Evolutionary conservation across 1,140 invertebrate genomes (phyloP).

Genomic region (Wasmannia auropunctata): DNA sequence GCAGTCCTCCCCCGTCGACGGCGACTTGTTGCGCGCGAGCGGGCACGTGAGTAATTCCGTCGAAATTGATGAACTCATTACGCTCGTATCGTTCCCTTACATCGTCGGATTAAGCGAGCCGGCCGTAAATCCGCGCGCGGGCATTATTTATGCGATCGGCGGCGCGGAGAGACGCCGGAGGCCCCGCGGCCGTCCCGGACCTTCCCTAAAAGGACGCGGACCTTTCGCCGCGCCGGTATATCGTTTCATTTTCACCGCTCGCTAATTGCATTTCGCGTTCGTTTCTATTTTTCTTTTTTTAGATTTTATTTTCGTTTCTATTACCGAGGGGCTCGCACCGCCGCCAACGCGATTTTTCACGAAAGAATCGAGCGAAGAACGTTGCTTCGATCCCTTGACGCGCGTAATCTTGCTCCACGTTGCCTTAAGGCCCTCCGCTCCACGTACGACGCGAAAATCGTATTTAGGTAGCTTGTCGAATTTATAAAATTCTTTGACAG

Average conservation of each 20-base stretch:
- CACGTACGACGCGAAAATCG: not conserved
- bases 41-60: conserved; percentile 56
- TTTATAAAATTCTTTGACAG: not conserved
- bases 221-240: not conserved
- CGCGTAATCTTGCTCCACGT: not conserved
- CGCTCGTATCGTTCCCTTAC: conserved; percentile 41
- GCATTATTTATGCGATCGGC: conserved; percentile 53
- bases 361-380: too few relatives aligned
- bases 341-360: not conserved
- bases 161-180: not conserved
- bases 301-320: conserved; percentile 15
- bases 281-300: conserved; percentile 22
- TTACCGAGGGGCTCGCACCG: not conserved
- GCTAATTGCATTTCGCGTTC: conserved; percentile 56
- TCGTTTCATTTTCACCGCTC: conserved; percentile 60
- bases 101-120: conserved; percentile 56
- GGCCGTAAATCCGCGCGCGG: conserved; percentile 42
- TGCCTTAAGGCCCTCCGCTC: not conserved
- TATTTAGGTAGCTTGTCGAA: not conserved
- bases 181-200: conserved; percentile 10
- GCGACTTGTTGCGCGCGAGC: conserved; percentile 67
- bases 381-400: not conserved
- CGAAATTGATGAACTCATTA: conserved; percentile 70
- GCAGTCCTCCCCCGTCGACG: conserved; percentile 32
- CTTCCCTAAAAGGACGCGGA: conserved; percentile 26